Conservation (phyloP, 2,113 vertebrate species). For the Morone chrysops region DNA sequence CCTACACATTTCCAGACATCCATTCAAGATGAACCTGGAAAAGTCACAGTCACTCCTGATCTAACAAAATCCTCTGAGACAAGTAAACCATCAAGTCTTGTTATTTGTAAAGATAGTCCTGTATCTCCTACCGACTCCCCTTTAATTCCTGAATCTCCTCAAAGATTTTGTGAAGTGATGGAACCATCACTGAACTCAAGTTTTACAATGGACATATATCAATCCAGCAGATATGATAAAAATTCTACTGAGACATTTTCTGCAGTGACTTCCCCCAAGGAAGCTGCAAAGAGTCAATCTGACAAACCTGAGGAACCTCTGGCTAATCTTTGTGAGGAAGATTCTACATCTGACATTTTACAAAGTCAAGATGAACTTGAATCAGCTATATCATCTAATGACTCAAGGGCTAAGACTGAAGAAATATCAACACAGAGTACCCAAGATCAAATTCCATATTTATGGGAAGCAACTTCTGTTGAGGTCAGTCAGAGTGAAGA, state of each 20-base stretch:
- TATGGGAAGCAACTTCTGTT: conserved; percentile 25
- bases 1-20: conserved; percentile 24
- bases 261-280: not conserved
- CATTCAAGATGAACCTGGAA: conserved; percentile 38
- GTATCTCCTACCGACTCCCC: not conserved
- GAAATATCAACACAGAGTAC: conserved; percentile 30
- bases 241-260: conserved; percentile 31
- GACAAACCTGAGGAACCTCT: conserved; percentile 23
- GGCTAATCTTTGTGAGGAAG: conserved; percentile 21
- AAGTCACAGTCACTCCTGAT: conserved; percentile 36
- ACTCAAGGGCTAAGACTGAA: conserved; percentile 16
- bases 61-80: conserved; percentile 43
- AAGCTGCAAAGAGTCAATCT: not conserved
- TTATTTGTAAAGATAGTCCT: not conserved
- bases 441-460: conserved; percentile 33
- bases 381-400: not conserved
- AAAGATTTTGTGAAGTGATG: conserved; percentile 24
- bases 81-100: conserved; percentile 22
- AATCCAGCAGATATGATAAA: conserved; percentile 7
- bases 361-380: conserved; percentile 15
- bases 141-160: conserved; percentile 31
- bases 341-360: conserved; percentile 18
- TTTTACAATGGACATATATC: conserved; percentile 18
- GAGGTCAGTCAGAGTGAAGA: conserved; percentile 47
- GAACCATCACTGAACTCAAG: conserved; percentile 11